Evolutionary conservation across 2,888 invertebrate genomes (phyloP).

Genomic region (Lepidochitona cinerea): DNA sequence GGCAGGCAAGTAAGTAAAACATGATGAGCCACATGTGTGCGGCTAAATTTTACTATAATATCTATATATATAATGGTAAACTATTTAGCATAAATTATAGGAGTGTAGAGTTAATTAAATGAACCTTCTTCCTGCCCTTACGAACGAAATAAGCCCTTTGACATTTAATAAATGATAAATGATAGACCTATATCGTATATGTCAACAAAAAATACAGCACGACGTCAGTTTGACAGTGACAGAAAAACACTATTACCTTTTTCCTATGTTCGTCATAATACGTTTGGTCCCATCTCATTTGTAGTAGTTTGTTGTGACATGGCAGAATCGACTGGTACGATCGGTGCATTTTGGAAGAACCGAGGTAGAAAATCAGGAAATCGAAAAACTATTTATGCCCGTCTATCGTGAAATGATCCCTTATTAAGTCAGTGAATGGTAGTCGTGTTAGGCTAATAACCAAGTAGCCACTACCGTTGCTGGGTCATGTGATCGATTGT

Average conservation of each 20-base stretch:
- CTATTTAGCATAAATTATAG: too few species aligned
- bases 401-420: background rate
- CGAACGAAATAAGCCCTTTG: too few species aligned
- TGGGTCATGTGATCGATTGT: background rate
- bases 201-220: too few species aligned
- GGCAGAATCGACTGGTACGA: slow-evolving; percentile 68
- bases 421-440: background rate
- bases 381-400: background rate
- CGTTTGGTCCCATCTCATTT: slow-evolving; percentile 68
- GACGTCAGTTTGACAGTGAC: too few species aligned
- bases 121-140: too few species aligned
- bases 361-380: background rate
- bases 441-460: background rate
- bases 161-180: too few species aligned
- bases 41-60: too few species aligned
- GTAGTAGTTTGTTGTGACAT: slow-evolving; percentile 66
- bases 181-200: too few species aligned
- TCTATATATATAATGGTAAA: too few species aligned
- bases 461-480: background rate
- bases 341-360: slow-evolving; percentile 53
- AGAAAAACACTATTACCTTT: slow-evolving; percentile 50
- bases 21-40: too few species aligned
- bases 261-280: slow-evolving; percentile 67
- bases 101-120: too few species aligned
- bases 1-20: too few species aligned